A percentile compares a stretch with the other conserved stretches of the same genome.
These are phyloP conservation scores for Leucophenga varia DNA, from an alignment of 1,140 invertebrate genomes.

Conservation along the genomic window DNA sequence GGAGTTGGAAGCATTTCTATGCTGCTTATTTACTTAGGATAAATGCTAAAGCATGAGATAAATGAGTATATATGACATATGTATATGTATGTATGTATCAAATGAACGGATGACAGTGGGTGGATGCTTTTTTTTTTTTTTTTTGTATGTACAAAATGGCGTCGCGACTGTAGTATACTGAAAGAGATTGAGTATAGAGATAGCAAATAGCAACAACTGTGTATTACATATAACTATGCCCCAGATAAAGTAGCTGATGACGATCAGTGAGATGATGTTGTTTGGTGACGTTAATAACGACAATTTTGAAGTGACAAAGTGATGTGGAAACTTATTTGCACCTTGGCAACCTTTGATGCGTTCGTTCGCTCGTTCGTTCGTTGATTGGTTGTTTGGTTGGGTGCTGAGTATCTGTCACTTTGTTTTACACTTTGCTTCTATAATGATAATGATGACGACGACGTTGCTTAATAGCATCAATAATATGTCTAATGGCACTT, in stretches of 20 bases:
- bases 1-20: not conserved
- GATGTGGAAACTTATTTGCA: not conserved
- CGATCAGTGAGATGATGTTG: not conserved
- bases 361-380: not conserved
- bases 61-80: not conserved
- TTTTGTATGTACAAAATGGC: conserved; percentile 25
- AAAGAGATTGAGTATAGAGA: too few species aligned
- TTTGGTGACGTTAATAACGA: not conserved
- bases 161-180: too few species aligned
- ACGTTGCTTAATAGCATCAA: too few species aligned
- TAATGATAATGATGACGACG: not conserved
- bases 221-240: too few species aligned
- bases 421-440: not conserved
- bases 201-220: too few species aligned
- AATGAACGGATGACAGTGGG: too few species aligned
- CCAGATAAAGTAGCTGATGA: too few species aligned
- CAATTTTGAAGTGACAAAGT: too few species aligned
- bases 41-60: conserved; percentile 1
- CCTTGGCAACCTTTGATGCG: conserved; percentile 38
- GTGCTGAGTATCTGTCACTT: conserved; percentile 16
- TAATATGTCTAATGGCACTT: too few species aligned
- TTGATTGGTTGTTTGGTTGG: conserved; percentile 3
- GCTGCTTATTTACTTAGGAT: conserved; percentile 41
- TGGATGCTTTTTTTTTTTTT: too few species aligned
- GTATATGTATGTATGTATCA: not conserved